These are phyloP conservation scores for Tipula lateralis DNA, from an alignment of 2,888 invertebrate species.

Conservation along the genomic window DNA sequence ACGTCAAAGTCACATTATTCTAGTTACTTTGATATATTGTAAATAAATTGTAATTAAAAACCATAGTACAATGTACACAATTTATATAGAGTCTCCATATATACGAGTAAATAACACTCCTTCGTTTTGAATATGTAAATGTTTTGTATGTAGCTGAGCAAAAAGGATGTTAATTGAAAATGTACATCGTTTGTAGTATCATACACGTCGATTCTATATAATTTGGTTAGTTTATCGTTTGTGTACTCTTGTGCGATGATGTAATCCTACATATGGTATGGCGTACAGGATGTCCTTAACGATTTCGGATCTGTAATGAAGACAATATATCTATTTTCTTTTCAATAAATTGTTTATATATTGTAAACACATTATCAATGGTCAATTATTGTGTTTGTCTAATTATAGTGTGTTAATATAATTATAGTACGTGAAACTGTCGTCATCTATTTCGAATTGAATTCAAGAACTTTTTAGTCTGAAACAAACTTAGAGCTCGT, in stretches of 20 bases:
- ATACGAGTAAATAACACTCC: background rate
- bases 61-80: background rate
- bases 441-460: too few species aligned
- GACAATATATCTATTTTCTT: too few species aligned
- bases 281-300: too few species aligned
- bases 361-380: too few species aligned
- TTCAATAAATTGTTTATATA: too few species aligned
- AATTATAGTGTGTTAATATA: too few species aligned
- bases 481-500: too few species aligned
- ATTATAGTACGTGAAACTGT: too few species aligned
- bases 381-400: too few species aligned
- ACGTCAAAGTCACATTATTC: background rate
- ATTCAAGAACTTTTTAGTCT: too few species aligned
- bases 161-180: background rate
- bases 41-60: background rate
- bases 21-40: background rate
- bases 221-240: background rate
- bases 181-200: background rate
- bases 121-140: background rate
- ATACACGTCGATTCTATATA: background rate
- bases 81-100: too few species aligned
- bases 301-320: too few species aligned
- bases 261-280: background rate
- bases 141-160: background rate
- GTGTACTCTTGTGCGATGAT: background rate